phyloP scores from a whole-genome alignment of 2,797 vertebrate genomes.

The Artibeus jamaicensis region DNA sequence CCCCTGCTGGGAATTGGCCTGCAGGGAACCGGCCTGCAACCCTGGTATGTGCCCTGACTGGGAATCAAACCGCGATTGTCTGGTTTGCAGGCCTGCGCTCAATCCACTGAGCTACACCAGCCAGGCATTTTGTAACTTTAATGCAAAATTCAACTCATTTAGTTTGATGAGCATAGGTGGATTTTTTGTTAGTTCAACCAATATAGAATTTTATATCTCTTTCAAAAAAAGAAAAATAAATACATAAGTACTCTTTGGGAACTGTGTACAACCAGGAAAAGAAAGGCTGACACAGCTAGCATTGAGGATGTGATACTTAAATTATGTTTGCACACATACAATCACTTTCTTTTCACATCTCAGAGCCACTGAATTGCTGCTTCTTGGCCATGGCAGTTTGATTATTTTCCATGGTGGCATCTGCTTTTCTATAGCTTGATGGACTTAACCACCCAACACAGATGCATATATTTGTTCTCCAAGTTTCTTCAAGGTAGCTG shows the following conservation, averaged over 20 bases:
- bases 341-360: not conserved
- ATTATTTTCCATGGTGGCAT: not conserved
- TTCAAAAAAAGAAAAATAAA: not conserved
- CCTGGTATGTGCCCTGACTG: no score
- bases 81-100: no score
- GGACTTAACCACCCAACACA: constrained; percentile 10
- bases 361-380: not conserved
- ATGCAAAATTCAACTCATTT: not conserved
- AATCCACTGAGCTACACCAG: no score
- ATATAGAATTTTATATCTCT: not conserved
- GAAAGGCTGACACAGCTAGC: not conserved
- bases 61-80: no score
- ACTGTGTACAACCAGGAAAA: not conserved
- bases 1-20: no score
- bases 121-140: constrained; percentile 21
- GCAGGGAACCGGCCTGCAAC: no score
- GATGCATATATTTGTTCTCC: not conserved
- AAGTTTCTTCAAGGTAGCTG: not conserved
- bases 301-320: not conserved
- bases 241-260: not conserved
- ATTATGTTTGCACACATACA: not conserved
- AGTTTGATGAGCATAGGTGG: not conserved
- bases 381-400: not conserved
- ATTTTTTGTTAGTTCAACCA: not conserved
- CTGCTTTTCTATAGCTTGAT: not conserved